phyloP scores from a whole-genome alignment of 2,113 vertebrate species.

The Calonectris borealis region DNA sequence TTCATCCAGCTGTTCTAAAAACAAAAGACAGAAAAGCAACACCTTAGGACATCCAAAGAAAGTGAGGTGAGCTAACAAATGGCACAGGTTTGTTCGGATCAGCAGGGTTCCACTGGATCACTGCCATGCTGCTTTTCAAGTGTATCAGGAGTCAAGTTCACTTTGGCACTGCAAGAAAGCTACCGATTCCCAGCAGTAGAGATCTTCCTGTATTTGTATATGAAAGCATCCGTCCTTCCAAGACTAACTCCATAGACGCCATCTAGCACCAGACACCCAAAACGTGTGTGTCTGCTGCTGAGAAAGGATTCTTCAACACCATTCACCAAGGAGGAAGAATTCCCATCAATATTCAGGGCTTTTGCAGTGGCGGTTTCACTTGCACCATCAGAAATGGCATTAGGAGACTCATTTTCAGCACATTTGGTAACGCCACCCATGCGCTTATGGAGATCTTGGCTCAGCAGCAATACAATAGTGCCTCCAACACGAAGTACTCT shows the following conservation, averaged over 20 bases:
- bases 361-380: not conserved
- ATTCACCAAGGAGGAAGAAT: not conserved
- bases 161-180: not conserved
- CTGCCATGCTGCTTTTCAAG: not conserved
- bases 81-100: not conserved
- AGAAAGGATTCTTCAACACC: not conserved
- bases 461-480: conserved; percentile 82
- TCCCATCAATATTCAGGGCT: not conserved
- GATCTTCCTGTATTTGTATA: conserved; percentile 84
- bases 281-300: not conserved
- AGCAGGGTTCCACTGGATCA: not conserved
- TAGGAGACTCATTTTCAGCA: not conserved
- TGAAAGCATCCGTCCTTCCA: conserved; percentile 85
- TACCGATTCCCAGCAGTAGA: not conserved
- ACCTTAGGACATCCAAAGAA: not conserved
- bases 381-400: not conserved
- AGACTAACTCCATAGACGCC: conserved; percentile 80
- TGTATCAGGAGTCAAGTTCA: not conserved
- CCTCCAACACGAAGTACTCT: conserved; percentile 86
- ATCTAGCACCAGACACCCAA: conserved; percentile 72
- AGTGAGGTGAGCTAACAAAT: not conserved
- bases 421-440: not conserved
- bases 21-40: not conserved
- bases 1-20: not conserved
- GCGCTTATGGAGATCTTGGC: conserved; percentile 73